Evolutionary conservation across 2,797 vertebrate species (phyloP).

Genomic region (Ptychadena robeensis): DNA sequence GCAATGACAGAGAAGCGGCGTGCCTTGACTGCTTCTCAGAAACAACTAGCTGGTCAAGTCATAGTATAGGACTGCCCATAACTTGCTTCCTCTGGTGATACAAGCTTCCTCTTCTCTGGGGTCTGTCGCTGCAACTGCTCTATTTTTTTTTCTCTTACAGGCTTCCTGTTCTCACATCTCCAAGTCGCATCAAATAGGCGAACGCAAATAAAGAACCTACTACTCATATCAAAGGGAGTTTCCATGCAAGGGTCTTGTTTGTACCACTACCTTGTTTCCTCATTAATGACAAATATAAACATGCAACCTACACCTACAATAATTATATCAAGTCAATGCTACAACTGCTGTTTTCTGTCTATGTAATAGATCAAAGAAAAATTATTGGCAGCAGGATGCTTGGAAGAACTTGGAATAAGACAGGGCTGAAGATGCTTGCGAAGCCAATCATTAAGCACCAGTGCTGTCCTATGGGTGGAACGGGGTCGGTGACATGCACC

Average conservation of each 20-base stretch:
- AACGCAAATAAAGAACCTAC: not conserved
- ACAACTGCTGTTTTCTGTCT: no score
- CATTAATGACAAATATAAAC: conserved; percentile 8
- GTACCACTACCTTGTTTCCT: not conserved
- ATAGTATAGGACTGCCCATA: conserved; percentile 61
- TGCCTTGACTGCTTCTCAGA: not conserved
- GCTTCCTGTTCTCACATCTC: conserved; percentile 64
- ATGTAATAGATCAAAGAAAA: no score
- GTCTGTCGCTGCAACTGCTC: conserved; percentile 43
- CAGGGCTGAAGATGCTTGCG: no score
- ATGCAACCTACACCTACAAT: not conserved
- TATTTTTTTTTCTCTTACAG: conserved; percentile 58
- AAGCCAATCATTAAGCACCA: no score
- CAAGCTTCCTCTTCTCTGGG: conserved; percentile 67
- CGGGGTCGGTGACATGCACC: no score
- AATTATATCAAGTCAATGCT: not conserved
- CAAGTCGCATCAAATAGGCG: not conserved
- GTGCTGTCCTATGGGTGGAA: not conserved
- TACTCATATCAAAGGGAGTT: conserved; percentile 5
- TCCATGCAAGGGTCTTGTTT: not conserved
- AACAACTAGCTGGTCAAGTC: conserved; percentile 58
- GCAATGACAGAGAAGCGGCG: not conserved
- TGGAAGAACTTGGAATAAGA: no score
- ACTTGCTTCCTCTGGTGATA: conserved; percentile 67
- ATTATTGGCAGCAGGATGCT: no score